A percentile compares a stretch with the other conserved stretches of the same genome.
Evolutionary conservation across 2,888 invertebrate genomes (phyloP).

Genomic region (Epirrita christyi): DNA sequence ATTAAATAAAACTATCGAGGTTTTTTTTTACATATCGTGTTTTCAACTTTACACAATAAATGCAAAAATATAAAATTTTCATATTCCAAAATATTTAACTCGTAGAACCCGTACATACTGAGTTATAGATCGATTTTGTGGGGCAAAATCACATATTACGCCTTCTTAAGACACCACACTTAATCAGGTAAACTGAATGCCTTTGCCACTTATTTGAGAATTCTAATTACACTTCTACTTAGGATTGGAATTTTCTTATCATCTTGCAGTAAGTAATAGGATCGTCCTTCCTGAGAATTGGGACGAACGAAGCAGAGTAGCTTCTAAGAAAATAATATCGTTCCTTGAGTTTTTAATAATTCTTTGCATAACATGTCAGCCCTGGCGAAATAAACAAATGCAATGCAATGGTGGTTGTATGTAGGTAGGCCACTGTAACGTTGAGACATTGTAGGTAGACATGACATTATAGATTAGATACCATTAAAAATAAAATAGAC

Average conservation of each 20-base stretch:
- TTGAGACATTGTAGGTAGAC: neutral
- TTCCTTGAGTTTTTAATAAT: neutral
- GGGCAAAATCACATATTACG: no score
- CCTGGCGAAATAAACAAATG: no score
- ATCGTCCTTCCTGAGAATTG: conserved; percentile 1
- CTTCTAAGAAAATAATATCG: neutral
- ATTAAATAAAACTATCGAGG: no score
- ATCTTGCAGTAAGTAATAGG: neutral
- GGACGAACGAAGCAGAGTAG: neutral
- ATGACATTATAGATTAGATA: no score
- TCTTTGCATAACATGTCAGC: neutral
- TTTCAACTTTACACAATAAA: no score
- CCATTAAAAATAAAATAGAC: no score
- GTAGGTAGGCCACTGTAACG: neutral
- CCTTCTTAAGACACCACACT: neutral
- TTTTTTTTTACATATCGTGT: no score
- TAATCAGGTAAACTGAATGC: neutral
- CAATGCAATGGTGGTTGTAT: no score
- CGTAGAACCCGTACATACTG: no score
- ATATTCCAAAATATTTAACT: no score
- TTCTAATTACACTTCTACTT: conserved; percentile 16
- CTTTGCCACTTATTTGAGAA: conserved; percentile 6
- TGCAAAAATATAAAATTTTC: no score
- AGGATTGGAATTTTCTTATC: conserved; percentile 16
- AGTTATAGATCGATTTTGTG: no score